A percentile compares a stretch with the other conserved stretches of the same genome.
These are phyloP conservation scores for Galleria mellonella DNA, from an alignment of 1,140 invertebrate genomes.

Conservation along the genomic window DNA sequence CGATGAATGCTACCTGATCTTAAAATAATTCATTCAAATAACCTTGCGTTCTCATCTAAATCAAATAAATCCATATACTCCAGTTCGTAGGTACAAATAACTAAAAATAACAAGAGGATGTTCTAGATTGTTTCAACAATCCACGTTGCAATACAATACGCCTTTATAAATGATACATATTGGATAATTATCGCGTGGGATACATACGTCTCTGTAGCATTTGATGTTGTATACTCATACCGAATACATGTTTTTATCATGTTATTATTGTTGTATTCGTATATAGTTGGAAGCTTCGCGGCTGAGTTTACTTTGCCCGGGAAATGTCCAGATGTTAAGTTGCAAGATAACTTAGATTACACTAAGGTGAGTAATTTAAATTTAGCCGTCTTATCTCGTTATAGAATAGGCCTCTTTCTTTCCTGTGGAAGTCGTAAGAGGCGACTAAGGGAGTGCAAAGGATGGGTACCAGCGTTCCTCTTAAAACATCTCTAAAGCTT, in stretches of 20 bases:
- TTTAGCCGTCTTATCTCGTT: too few species aligned
- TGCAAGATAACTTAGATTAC: constrained; percentile 30
- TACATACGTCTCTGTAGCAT: constrained; percentile 21
- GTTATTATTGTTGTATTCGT: constrained; percentile 22
- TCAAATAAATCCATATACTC: too few species aligned
- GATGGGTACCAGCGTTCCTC: too few species aligned
- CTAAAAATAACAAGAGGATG: too few species aligned
- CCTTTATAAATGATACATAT: constrained; percentile 33
- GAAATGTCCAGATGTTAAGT: constrained; percentile 26
- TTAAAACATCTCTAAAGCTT: too few species aligned
- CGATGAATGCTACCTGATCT: too few species aligned
- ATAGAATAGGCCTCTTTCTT: too few species aligned
- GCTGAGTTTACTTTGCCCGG: constrained; percentile 48
- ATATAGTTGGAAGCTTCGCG: constrained; percentile 8
- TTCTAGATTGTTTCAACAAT: not conserved
- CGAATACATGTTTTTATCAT: constrained; percentile 25
- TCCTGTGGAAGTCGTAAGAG: too few species aligned
- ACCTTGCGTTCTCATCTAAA: too few species aligned
- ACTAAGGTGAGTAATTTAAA: constrained; percentile 19
- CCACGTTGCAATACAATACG: constrained; percentile 21
- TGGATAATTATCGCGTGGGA: constrained; percentile 56
- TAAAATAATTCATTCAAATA: too few species aligned
- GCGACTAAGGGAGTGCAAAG: too few species aligned
- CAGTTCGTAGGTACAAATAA: too few species aligned
- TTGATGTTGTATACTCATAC: constrained; percentile 19